Evolutionary conservation across 64 coral and sea anemone genomes (phyloP), one percentile per base, ranked within the genome.

Genomic region (Trachythela sp.): DNA sequence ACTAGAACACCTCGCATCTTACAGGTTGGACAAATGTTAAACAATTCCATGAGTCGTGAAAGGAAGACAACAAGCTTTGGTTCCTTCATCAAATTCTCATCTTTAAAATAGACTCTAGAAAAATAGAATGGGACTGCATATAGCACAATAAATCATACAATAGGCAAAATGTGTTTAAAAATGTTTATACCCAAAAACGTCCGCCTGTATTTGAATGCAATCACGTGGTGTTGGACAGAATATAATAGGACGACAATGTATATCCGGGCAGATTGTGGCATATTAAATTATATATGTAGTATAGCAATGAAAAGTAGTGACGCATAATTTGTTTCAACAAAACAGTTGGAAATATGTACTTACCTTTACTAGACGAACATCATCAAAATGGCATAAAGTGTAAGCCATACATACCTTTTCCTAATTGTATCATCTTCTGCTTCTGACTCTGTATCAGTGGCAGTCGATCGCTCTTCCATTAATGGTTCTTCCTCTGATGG

Each of bases 51-150:
- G 27, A 80, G 75, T 80, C 34, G 75, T 13, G 75, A 80, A 10
- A 80, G 75, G 75, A 80, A 80, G 30, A 80, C 75, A 80, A 80
- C 75, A 80, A 80, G 34, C 34, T 80, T 80, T 13, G 75, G 75
- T 18, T 80, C 75, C 20, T 80, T 40, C 34, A n/a, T 80, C 20
- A 80, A 9, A 18, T 80, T 80, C 20, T 80, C 75, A 80, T 80
- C 37, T 9, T 35, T 37, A 4, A 29, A 6, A 80, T 34, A 35
- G 34, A 80, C 75, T 80, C 75, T 80, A 64, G 22, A 64, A 80
- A 34, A 80, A 80, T 29, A 80, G 34, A 80, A 80, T 37, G 8
- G 31, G 34, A 34, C 34, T 80, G 37, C 37, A 40, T 80, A 80
- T 45, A 34, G 30, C 30, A 80, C 8, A 2, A 80, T 29, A 37